Evolutionary conservation across 2,113 vertebrate genomes (phyloP), one percentile per base, ranked within the genome.

Genomic region (Scytalopus superciliaris): DNA sequence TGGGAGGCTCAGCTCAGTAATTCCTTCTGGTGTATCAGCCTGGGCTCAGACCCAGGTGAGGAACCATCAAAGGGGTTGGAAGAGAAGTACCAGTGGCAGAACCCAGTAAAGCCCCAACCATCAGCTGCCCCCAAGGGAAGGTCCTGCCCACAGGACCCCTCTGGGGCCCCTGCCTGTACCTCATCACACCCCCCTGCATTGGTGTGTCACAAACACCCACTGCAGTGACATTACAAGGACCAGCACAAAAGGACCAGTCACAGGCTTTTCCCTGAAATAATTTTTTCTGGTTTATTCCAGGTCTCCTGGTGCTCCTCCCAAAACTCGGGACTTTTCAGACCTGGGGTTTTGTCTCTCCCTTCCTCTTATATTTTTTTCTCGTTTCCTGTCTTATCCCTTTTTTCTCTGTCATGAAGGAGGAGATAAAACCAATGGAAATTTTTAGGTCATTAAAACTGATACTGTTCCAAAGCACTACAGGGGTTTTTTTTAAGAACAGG

Each of bases 201-300:
- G 40, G 4, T 15, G 10, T 17, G 75, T 21, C 56, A 35, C 75
- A 87, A 56, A 40, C 3, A 3, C 67, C 12, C 6, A 0, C 45
- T 83, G 68, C 53, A 49, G 31, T 9, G 37, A 4, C 33, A 13
- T 12, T 6, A 7, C 3, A 3, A 59, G 52, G 10, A 42, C 19
- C 52, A 42, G 11, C 53, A 86, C 68, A 70, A 91, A 49, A 0
- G 1, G 30, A 15, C 5, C 19, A 15, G 10, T 33, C 2, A 1
- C 1, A 63, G 30, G 12, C 31, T 57, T 59, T 27, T 42, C 15
- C 40, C 40, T 64, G 52, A 55, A 90, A 52, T 78, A 37, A 9
- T 69, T 68, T 59, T 25, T 56, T 75, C 27, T 42, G 6, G 6
- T 75, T 67, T 72, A 30, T 70, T 87, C 39, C 56, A 62, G 39